phyloP scores from a whole-genome alignment of 2,797 vertebrate genomes.

The Notamacropus eugenii region DNA sequence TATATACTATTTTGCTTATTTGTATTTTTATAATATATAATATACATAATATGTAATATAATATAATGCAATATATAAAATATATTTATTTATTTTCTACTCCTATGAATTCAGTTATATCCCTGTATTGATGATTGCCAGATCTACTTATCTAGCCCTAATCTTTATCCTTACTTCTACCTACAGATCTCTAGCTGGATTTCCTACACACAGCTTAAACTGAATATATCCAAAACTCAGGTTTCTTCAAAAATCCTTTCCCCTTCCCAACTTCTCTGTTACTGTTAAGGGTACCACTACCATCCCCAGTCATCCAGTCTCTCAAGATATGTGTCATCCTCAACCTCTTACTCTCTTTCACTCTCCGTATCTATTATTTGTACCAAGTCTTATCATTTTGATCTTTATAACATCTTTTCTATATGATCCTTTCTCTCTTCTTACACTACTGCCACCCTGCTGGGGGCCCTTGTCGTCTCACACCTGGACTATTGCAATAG shows the following conservation, averaged over 20 bases:
- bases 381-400: background rate
- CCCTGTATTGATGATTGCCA: background rate
- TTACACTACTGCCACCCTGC: background rate
- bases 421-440: background rate
- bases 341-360: background rate
- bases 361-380: background rate
- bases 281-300: background rate
- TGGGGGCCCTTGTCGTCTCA: background rate
- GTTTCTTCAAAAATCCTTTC: background rate
- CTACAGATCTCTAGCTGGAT: background rate
- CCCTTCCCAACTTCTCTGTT: background rate
- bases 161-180: background rate
- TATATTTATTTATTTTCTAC: background rate
- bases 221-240: background rate
- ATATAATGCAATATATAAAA: no score
- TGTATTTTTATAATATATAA: no score
- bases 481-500: background rate
- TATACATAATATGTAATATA: no score
- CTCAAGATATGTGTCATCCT: background rate
- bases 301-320: background rate
- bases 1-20: background rate
- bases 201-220: background rate
- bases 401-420: background rate
- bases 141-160: background rate
- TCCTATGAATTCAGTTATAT: background rate